Base-by-base conservation (phyloP, 2,113 vertebrate genomes). In the Centropus unirufus region DNA sequence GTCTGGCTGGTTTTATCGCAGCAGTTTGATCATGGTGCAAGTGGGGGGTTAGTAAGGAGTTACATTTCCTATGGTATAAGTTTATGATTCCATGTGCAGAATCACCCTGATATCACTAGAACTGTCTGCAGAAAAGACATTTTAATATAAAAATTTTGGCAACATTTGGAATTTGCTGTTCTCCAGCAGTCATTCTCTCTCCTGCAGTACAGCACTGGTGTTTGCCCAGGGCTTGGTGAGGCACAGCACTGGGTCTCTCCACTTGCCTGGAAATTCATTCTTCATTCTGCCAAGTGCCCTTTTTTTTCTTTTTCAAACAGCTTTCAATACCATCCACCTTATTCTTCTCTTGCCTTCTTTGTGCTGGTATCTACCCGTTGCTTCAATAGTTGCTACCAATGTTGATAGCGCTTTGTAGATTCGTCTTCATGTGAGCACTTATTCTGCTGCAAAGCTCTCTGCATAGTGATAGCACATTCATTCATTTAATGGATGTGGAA, bases 1-100 rank as follows among this genome's bases (percentile, higher is more conserved):
- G 74, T 90, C 86, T 67, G 77, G 85, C 94, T 94, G 88, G 92
- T 96, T 96, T 93, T 87, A 78, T 93, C 52, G 68, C 94, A 86
- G 42, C 83, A 92, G 88, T 95, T 89, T 79, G 76, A 84, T 91
- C 92, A 93, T 90, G 87, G 83, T 93, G 80, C 89, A 92, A 95
- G 61, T 66, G 26, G n/a, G 42, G 32, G 39, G 83, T 95, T 95
- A 85, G 74, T 86, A 90, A 91, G 78, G 86, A 93, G 93, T 95
- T 96, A 69, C 80, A 78, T 95, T 95, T 91, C 70, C 82, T 88
- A 83, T 93, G 66, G n/a, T 83, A 80, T 83, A 91, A 92, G 83
- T 94, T 83, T 91, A 46, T 73, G 12, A 90, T 92, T 92, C 42
- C 24, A 20, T 36, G 39, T 90, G 52, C 14, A 16, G 62, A 87